phyloP scores from a whole-genome alignment of 2,797 vertebrate species.

The Sciurus carolinensis region DNA sequence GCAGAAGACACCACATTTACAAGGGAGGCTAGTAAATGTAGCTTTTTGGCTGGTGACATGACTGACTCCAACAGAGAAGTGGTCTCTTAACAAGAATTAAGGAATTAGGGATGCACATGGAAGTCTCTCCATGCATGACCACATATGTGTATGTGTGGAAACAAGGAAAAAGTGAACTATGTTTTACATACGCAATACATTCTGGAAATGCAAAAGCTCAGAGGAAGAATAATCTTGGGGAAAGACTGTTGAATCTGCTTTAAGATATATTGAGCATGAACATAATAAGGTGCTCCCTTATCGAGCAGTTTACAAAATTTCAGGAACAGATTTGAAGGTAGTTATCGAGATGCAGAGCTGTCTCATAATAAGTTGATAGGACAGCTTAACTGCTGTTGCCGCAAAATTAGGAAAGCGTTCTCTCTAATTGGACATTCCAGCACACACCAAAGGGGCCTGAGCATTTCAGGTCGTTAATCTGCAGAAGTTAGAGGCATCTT shows the following conservation, averaged over 20 bases:
- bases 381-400: not conserved
- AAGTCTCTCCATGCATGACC: not conserved
- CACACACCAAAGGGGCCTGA: not conserved
- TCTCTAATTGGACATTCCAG: not conserved
- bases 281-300: not conserved
- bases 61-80: not conserved
- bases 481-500: not conserved
- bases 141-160: not conserved
- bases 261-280: not conserved
- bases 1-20: not conserved
- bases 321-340: not conserved
- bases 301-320: not conserved
- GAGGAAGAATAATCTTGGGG: too few species aligned
- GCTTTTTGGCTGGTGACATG: not conserved
- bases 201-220: not conserved
- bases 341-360: not conserved
- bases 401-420: not conserved
- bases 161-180: not conserved
- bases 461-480: not conserved
- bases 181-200: not conserved
- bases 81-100: not conserved
- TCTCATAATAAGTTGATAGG: not conserved
- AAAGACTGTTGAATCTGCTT: not conserved
- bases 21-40: not conserved
- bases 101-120: not conserved